Conservation (phyloP, 2,888 invertebrate species). For the Stratiomys singularior region DNA sequence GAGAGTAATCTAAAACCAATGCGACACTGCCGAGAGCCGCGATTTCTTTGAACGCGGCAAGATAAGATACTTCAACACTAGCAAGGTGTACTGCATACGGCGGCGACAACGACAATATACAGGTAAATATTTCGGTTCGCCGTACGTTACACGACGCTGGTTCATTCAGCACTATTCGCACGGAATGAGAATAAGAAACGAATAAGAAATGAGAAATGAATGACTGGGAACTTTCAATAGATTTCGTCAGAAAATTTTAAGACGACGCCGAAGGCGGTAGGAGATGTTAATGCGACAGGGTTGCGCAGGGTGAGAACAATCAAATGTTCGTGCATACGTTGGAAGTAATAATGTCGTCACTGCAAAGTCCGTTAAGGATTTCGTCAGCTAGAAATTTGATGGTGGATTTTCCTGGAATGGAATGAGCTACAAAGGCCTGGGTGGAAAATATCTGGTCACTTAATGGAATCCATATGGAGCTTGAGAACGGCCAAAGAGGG, state of each 20-base stretch:
- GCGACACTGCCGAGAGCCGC: neutral
- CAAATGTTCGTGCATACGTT: neutral
- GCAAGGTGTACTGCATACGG: neutral
- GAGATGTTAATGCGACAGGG: too few relatives aligned
- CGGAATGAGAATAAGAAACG: constrained; percentile 1
- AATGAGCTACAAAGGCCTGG: neutral
- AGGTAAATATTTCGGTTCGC: neutral
- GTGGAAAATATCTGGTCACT: neutral
- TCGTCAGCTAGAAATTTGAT: constrained; percentile 30
- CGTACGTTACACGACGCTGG: neutral
- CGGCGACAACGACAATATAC: neutral
- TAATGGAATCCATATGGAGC: too few relatives aligned
- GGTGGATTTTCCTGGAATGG: neutral
- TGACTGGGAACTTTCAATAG: constrained; percentile 6
- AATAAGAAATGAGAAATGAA: neutral
- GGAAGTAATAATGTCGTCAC: constrained; percentile 2
- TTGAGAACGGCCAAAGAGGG: too few relatives aligned
- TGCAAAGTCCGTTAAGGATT: constrained; percentile 23
- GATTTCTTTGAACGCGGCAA: neutral
- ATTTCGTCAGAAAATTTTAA: constrained; percentile 40
- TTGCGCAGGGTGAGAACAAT: too few relatives aligned
- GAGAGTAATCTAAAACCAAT: neutral
- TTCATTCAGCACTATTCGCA: neutral
- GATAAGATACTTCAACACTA: neutral
- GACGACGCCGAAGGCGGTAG: too few relatives aligned